Base-by-base conservation (phyloP, 2,888 invertebrate genomes). In the Scaptodrosophila latifasciaeformis region DNA sequence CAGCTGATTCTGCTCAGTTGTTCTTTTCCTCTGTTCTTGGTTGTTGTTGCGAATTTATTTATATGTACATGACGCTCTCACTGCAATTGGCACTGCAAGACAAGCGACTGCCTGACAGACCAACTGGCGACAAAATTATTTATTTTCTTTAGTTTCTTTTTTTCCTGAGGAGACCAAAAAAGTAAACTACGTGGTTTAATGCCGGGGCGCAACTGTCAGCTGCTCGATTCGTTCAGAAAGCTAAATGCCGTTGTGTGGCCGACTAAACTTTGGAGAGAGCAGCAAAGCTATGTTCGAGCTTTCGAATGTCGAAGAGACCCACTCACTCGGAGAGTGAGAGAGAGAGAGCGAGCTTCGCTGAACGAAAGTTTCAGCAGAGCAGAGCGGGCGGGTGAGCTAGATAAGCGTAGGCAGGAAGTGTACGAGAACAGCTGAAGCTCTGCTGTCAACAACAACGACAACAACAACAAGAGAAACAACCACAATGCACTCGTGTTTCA, bases 171-270 rank as follows among this genome's bases (percentile, higher is more conserved):
- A 55, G 75, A 53, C 56, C 55, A 54, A 62, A 48, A 59, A 64
- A 45, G 54, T 63, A 70, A 74, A 81, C 81, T 79, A 58, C 72
- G 54, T 66, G 57, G 65, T 67, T 77, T 65, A 70, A 70, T 49
- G 77, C 64, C 67, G 67, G 67, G 69, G 76, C 79, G 62, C 69
- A 81, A 79, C 69, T 80, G 72, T 80, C 72, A 76, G 80, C 80
- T 79, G 80, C 81, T 79, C 66, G 67, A 45, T 52, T 44, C 61
- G 63, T 62, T 70, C 62, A 54, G 51, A 67, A 71, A 68, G 56
- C 66, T 49, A 56, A 47, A 10, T 15, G 2, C 34, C 12, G 15
- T 12, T 34, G 34, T 34, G 34, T n/a, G n/a, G n/a, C n/a, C n/a
- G n/a, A n/a, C n/a, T n/a, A n/a, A n/a, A n/a, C n/a, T n/a, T n/a